Evolutionary conservation across 2,797 vertebrate species (phyloP), one percentile per base, ranked within the genome.

Genomic region (Hozukius guyotensis): DNA sequence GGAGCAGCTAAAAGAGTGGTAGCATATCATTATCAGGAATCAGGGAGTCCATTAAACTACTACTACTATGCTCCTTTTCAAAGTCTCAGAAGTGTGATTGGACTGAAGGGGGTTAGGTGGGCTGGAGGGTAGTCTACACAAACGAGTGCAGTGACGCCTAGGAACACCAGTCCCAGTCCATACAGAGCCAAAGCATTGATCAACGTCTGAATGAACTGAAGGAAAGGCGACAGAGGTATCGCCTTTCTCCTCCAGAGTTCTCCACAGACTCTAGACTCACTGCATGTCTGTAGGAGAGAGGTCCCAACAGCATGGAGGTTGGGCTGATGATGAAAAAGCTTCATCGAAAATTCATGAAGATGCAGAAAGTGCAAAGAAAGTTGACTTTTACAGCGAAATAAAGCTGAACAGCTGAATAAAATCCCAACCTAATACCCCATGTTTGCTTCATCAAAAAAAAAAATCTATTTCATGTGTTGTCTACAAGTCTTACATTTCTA

Each of bases 111-210:
- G 67, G 55, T 32, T 22, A 2, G 36, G 20, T 34, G 52, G 53
- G 3, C 8, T 29, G 74, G 34, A 55, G 62, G 69, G 22, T 71
- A 85, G 89, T 93, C 93, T 89, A 93, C 91, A 93, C 83, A 92
- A 94, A 95, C 38, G 85, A 95, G 91, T 77, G 36, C 85, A 93
- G 88, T 94, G 95, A 95, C 94, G 95, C 95, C 94, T 93, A 29
- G 34, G 72, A 91, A 93, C 92, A 93, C 62, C 79, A 53, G 85
- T 80, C 82, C 86, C 94, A 96, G 94, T 94, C 94, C 87, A 94
- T 90, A 95, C 94, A 95, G 95, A 95, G 95, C 93, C 94, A 84
- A 75, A 79, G 87, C 93, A 96, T 96, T 94, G 95, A 96, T 96
- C 94, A 90, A 85, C 64, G 77, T 94, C 91, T 95, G 86, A 94